Evolutionary conservation across 2,113 vertebrate genomes (phyloP).

Genomic region (Hymenochirus boettgeri): DNA sequence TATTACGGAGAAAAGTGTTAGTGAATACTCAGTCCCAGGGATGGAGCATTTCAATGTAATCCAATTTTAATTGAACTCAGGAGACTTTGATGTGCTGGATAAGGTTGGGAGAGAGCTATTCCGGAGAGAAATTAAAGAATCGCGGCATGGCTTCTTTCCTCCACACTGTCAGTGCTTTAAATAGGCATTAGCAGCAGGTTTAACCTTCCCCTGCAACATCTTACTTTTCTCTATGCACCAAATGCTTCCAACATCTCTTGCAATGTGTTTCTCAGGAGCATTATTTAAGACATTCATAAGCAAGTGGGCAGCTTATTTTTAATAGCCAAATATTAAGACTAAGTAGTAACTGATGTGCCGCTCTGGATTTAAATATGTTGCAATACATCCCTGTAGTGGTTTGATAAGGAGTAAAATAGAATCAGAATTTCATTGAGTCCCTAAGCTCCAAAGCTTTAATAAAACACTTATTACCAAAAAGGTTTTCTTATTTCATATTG

Average conservation of each 20-base stretch:
- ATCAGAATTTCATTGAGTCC: too few species aligned
- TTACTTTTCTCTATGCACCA: slow-evolving; percentile 60
- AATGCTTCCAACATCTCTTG: slow-evolving; percentile 29
- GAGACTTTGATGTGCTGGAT: slow-evolving; percentile 91
- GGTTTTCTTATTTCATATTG: too few species aligned
- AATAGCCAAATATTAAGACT: too few species aligned
- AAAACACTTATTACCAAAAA: too few species aligned
- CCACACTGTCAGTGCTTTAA: slow-evolving; percentile 87
- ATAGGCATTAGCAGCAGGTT: slow-evolving; percentile 91
- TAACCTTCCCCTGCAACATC: slow-evolving; percentile 80
- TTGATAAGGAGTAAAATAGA: too few species aligned
- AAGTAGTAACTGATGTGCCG: too few species aligned
- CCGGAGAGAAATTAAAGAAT: slow-evolving; percentile 96
- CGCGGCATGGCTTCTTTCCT: slow-evolving; percentile 71
- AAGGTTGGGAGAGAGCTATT: slow-evolving; percentile 89
- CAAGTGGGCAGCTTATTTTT: background rate
- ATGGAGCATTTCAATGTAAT: slow-evolving; percentile 94
- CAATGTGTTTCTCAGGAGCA: slow-evolving; percentile 1
- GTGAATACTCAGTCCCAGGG: slow-evolving; percentile 77
- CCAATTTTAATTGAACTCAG: slow-evolving; percentile 99
- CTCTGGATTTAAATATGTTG: too few species aligned
- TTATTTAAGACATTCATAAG: too few species aligned
- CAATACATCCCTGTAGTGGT: too few species aligned
- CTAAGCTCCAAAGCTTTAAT: too few species aligned
- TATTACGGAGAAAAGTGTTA: slow-evolving; percentile 85